Conservation (phyloP, 2,888 invertebrate genomes). For the Coelogynopora nodosa region DNA sequence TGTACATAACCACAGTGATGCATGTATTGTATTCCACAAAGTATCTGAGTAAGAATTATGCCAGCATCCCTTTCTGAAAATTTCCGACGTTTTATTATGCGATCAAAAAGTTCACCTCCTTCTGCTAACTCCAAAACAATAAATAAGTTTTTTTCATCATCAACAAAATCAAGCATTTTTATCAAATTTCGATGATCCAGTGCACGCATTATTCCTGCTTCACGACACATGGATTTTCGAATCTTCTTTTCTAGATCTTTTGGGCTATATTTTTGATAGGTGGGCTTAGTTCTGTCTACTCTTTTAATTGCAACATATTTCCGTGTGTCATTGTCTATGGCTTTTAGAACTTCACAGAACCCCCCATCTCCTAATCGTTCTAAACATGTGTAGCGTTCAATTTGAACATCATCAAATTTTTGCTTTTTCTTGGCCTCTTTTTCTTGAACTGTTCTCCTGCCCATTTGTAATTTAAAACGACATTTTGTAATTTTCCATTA, state of each 20-base stretch:
- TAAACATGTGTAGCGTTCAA: conserved; percentile 34
- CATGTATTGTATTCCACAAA: conserved; percentile 38
- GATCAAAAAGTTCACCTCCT: conserved; percentile 43
- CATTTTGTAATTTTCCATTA: no score
- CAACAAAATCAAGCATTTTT: conserved; percentile 34
- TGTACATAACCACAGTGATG: conserved; percentile 38
- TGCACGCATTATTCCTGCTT: conserved; percentile 31
- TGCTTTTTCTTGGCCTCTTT: conserved; percentile 13
- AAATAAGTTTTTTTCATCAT: conserved; percentile 36
- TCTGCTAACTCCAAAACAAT: conserved; percentile 38
- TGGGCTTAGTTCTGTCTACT: conserved; percentile 12
- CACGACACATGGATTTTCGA: conserved; percentile 29
- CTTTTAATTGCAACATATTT: conserved; percentile 42
- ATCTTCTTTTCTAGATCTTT: conserved; percentile 40
- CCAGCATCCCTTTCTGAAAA: conserved; percentile 35
- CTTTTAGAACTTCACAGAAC: conserved; percentile 40
- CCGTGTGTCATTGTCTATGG: conserved; percentile 29
- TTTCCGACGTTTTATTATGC: conserved; percentile 33
- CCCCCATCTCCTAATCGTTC: conserved; percentile 39
- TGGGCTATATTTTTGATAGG: conserved; percentile 1
- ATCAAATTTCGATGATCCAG: conserved; percentile 40
- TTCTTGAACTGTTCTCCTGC: background rate
- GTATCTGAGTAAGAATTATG: conserved; percentile 36
- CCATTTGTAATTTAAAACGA: no score
- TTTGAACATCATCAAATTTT: background rate